These are phyloP conservation scores for Diorhabda elongata DNA, from an alignment of 1,140 invertebrate species.

Conservation along the genomic window DNA sequence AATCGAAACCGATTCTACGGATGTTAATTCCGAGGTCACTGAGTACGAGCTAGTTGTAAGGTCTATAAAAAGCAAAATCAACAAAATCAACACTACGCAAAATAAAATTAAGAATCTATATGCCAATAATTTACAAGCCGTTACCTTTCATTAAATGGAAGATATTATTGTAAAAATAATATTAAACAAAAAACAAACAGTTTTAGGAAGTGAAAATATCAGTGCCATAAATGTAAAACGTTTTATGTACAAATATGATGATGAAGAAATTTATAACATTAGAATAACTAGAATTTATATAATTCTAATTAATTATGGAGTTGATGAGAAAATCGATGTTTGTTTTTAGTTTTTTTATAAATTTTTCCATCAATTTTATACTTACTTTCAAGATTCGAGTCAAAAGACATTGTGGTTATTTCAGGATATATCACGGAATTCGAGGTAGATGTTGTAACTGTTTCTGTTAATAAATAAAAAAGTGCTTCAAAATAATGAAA, in stretches of 20 bases:
- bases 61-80: conserved; percentile 2
- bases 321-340: too few relatives aligned
- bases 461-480: neutral
- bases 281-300: too few relatives aligned
- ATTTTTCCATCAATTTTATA: neutral
- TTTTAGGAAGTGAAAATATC: too few relatives aligned
- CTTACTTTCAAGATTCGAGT: neutral
- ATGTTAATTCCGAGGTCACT: conserved; percentile 26
- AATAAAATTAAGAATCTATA: neutral
- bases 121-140: too few relatives aligned
- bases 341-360: too few relatives aligned
- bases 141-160: too few relatives aligned
- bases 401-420: neutral
- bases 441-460: neutral
- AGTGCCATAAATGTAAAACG: too few relatives aligned
- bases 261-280: too few relatives aligned
- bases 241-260: too few relatives aligned
- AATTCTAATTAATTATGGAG: too few relatives aligned
- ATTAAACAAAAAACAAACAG: too few relatives aligned
- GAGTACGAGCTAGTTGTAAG: conserved; percentile 33
- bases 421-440: conserved; percentile 1
- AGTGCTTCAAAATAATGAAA: neutral
- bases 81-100: neutral
- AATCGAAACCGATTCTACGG: conserved; percentile 26
- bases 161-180: too few relatives aligned